Conservation (phyloP, 2,888 invertebrate genomes). For the Clitarchus hookeri region DNA sequence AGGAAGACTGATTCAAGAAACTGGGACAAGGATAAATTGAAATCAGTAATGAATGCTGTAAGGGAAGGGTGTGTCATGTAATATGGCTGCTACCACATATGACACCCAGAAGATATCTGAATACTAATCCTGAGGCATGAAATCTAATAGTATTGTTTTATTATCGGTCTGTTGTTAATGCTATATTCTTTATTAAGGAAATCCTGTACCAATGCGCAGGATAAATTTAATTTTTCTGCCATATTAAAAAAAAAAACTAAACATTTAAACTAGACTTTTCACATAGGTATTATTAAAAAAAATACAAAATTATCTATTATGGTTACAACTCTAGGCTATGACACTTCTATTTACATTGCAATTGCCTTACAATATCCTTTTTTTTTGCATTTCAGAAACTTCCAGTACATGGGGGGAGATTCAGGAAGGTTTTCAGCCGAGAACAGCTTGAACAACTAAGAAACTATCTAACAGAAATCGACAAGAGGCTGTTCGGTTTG, state of each 20-base stretch:
- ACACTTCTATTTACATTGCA: not conserved
- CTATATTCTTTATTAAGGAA: not conserved
- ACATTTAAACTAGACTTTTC: not conserved
- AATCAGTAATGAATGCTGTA: too few species aligned
- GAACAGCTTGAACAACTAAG: not conserved
- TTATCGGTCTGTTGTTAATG: not conserved
- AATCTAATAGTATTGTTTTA: not conserved
- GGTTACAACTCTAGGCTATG: not conserved
- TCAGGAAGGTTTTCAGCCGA: not conserved
- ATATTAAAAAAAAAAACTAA: not conserved
- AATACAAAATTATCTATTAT: not conserved
- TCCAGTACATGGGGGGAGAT: conserved; percentile 11
- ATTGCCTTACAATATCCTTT: not conserved
- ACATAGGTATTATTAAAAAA: not conserved
- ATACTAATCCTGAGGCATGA: not conserved
- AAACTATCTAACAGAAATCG: not conserved
- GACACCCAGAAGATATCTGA: not conserved
- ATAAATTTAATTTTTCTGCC: not conserved
- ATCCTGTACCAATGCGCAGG: not conserved
- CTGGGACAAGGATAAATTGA: too few species aligned
- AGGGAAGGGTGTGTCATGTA: not conserved
- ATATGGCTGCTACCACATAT: not conserved
- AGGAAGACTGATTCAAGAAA: not conserved
- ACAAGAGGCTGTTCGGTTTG: not conserved
- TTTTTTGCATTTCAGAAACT: conserved; percentile 5